These are phyloP conservation scores for Pegea sp. DNA, from an alignment of 23 tunicate genomes.

Conservation along the genomic window DNA sequence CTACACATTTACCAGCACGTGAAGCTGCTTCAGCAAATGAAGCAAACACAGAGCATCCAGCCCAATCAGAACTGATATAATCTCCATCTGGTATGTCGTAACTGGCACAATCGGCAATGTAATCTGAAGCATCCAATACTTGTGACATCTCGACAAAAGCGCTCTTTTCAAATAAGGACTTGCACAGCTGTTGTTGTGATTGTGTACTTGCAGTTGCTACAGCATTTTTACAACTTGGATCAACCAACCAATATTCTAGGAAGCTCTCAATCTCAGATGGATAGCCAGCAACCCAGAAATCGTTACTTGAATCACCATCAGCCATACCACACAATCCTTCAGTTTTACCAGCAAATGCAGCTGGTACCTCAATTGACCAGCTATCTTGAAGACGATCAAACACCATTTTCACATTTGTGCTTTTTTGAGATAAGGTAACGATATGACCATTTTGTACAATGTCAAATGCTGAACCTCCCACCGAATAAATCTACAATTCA, in stretches of 20 bases:
- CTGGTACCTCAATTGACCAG: constrained; percentile 70
- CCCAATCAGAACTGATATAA: constrained; percentile 40
- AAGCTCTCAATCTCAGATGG: constrained; percentile 28
- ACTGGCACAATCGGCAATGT: constrained; percentile 37
- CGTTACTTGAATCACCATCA: constrained; percentile 77
- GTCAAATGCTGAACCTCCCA: constrained; percentile 3
- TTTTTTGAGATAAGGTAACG: constrained; percentile 18
- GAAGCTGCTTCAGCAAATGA: constrained; percentile 63
- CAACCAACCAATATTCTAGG: constrained; percentile 70
- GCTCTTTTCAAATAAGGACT: constrained; percentile 5
- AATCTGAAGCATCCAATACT: constrained; percentile 39
- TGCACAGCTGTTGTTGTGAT: constrained; percentile 5
- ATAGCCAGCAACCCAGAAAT: constrained; percentile 74
- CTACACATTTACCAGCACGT: constrained; percentile 37
- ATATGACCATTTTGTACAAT: constrained; percentile 8
- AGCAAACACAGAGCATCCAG: constrained; percentile 77
- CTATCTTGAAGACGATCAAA: constrained; percentile 51
- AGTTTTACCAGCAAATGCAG: constrained; percentile 61
- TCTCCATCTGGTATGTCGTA: constrained; percentile 3
- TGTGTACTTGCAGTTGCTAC: not conserved
- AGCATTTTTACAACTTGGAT: not conserved
- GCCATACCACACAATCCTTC: constrained; percentile 98
- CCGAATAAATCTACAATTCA: not conserved
- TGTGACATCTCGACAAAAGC: constrained; percentile 8
- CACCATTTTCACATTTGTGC: constrained; percentile 36